These are phyloP conservation scores for Adoxophyes honmai DNA, from an alignment of 1,140 invertebrate species.

Conservation along the genomic window DNA sequence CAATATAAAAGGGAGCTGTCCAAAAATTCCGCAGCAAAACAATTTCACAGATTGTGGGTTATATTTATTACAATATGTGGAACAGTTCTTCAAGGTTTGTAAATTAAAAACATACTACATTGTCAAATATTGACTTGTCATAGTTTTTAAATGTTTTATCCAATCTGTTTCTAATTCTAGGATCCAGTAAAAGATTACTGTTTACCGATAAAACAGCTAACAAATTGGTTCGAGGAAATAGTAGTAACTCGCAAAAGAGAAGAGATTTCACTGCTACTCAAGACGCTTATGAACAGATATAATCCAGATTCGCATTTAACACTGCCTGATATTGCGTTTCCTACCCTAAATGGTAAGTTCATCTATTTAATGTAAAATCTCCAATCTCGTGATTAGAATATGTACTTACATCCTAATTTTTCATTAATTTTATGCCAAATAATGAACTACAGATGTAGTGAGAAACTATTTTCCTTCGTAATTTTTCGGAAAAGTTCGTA, in stretches of 20 bases:
- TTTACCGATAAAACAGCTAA: conserved; percentile 85
- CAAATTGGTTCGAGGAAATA: conserved; percentile 88
- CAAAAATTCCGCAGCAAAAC: conserved; percentile 96
- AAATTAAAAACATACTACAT: too few species aligned
- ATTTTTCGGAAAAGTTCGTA: too few species aligned
- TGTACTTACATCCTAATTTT: too few species aligned
- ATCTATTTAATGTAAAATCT: conserved; percentile 1
- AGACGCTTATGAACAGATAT: conserved; percentile 81
- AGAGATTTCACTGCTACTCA: conserved; percentile 86
- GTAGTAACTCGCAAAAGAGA: conserved; percentile 87
- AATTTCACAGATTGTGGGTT: conserved; percentile 98
- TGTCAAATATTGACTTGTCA: too few species aligned
- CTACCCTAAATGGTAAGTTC: conserved; percentile 79
- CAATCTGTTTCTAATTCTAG: too few species aligned
- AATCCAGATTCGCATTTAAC: conserved; percentile 77
- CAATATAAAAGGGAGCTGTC: conserved; percentile 88
- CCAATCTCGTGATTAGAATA: too few species aligned
- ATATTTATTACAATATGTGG: conserved; percentile 96
- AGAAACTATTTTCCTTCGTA: too few species aligned
- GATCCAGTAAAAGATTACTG: conserved; percentile 85
- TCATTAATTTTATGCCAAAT: too few species aligned
- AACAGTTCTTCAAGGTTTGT: conserved; percentile 95
- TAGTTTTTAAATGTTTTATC: too few species aligned
- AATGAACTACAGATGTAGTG: too few species aligned
- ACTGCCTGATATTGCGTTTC: conserved; percentile 81